Base-by-base conservation (phyloP, 2,797 vertebrate species). In the Pipistrellus nathusii region DNA sequence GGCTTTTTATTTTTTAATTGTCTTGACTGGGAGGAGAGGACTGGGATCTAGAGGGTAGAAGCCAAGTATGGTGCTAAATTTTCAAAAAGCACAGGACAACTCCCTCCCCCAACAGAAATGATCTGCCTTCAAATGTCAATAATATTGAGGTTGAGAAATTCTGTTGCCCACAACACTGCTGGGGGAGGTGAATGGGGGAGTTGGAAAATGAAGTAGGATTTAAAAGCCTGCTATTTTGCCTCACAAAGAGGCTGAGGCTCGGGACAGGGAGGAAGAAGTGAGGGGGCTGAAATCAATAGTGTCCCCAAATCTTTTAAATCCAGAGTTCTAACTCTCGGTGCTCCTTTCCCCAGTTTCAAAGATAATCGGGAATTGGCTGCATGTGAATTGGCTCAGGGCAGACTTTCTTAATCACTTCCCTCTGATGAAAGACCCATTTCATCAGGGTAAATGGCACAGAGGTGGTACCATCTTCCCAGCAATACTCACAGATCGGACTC, bases 361-460 rank as follows among this genome's bases (percentile, higher is more conserved):
- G 95, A 93, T 69, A 66, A 89, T 85, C 44, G 38, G 32, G 57
- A 92, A 12, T 57, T 95, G 94, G 88, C 84, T 89, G 68, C 23
- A 5, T 44, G 78, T 46, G 46, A 11, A 20, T 62, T 94, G 94
- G 95, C 96, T 91, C 85, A 68, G 17, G 2, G 17, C 25, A 35
- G 57, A 88, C 88, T 97, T 97, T 96, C 95, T 95, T 97, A 92
- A 97, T 95, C 87, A 81, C 81, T 94, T 30, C 46, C 69, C 84
- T 96, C 96, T 97, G 97, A 97, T 90, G 96, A 97, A 97, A 97
- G 96, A 96, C 82, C 66, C 80, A 94, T 96, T 97, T 97, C 95
- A 94, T 95, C 96, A 97, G 96, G 83, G 90, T 94, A 97, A 95
- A 94, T 94, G 92, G 96, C 75, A 95, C 90, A 96, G 94, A 92